These are phyloP conservation scores for Holothuria leucospilota DNA, from an alignment of 53 echinoderm and acorn worm species.

Conservation along the genomic window DNA sequence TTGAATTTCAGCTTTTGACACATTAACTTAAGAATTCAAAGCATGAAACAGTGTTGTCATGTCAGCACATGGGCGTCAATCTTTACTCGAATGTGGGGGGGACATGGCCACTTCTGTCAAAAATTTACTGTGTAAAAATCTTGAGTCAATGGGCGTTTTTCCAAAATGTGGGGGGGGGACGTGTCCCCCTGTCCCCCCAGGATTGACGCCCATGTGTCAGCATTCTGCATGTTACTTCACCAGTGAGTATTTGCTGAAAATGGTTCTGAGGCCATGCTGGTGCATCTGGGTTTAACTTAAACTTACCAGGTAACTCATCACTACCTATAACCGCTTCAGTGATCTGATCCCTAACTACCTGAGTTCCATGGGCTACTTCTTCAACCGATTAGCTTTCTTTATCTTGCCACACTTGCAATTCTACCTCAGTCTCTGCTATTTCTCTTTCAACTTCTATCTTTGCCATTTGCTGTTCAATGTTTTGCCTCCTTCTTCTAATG, in stretches of 20 bases:
- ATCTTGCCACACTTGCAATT: conserved; percentile 24
- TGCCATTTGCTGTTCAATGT: conserved; percentile 42
- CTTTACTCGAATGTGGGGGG: no score
- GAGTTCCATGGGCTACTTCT: no score
- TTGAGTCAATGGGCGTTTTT: no score
- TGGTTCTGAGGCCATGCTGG: conserved; percentile 3
- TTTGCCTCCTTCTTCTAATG: conserved; percentile 35
- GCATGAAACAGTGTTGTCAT: no score
- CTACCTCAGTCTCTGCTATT: conserved; percentile 36
- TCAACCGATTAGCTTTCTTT: no score
- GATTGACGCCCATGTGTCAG: no score
- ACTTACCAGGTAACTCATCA: not conserved
- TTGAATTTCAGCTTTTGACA: not conserved
- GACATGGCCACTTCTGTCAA: no score
- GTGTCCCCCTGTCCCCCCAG: no score
- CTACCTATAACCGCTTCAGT: not conserved
- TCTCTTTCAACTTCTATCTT: conserved; percentile 51
- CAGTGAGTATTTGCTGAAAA: not conserved
- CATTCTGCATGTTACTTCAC: no score
- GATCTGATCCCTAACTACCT: not conserved
- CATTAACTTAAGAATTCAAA: not conserved
- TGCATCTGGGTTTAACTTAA: not conserved
- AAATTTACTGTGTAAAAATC: no score
- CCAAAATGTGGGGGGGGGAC: no score
- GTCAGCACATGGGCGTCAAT: no score